Percentiles rank a stretch among this genome's conserved stretches.
Evolutionary conservation across 2,113 vertebrate species (phyloP).

Genomic region (Calypte anna): DNA sequence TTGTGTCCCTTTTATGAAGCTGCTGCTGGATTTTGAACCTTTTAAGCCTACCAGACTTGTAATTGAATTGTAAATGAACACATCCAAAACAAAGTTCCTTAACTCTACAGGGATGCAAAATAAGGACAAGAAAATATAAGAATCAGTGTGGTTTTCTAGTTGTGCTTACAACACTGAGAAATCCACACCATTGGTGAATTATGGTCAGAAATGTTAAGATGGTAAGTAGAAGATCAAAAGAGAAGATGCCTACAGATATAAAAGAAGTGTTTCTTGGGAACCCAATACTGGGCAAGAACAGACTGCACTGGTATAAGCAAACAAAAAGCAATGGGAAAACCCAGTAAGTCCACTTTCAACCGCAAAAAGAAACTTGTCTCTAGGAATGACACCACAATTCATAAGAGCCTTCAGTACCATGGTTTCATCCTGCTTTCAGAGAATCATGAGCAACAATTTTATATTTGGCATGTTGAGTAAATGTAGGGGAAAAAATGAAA

Average conservation of each 20-base stretch:
- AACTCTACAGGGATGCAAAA: neutral
- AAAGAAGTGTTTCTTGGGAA: neutral
- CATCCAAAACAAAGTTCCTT: neutral
- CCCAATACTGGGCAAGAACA: neutral
- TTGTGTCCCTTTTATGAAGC: neutral
- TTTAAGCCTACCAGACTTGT: neutral
- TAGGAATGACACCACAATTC: slow-evolving; percentile 40
- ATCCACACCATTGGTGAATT: neutral
- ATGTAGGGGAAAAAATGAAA: neutral
- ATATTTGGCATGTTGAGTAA: slow-evolving; percentile 17
- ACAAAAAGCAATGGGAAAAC: slow-evolving; percentile 7
- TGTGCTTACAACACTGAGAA: neutral
- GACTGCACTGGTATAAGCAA: neutral
- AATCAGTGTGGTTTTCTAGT: neutral
- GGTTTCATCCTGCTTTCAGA: slow-evolving; percentile 15
- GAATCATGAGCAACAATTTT: slow-evolving; percentile 43
- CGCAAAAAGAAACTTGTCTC: slow-evolving; percentile 51
- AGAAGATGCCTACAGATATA: neutral
- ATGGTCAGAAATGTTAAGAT: neutral
- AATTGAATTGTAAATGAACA: neutral
- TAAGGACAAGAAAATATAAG: neutral
- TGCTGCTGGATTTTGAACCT: neutral
- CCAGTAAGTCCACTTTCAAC: neutral
- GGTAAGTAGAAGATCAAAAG: neutral
- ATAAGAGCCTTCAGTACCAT: neutral